A percentile compares a stretch with the other conserved stretches of the same genome.
These are phyloP conservation scores for Campaea margaritaria DNA, from an alignment of 2,888 invertebrate species.

Conservation along the genomic window DNA sequence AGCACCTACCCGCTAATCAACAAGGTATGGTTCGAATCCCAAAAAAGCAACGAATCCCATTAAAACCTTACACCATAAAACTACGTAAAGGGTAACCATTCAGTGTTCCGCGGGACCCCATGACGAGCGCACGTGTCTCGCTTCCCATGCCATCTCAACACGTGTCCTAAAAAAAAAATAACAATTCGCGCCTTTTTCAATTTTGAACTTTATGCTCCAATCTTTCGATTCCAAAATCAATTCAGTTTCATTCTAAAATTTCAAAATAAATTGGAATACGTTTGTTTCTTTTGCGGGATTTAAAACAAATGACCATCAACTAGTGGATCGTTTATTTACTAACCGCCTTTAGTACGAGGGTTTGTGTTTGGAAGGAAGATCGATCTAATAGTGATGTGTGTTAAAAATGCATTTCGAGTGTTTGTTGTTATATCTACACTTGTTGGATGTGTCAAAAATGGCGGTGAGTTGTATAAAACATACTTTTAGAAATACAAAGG, in stretches of 20 bases:
- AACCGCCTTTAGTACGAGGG: background rate
- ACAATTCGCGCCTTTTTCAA: slow-evolving; percentile 35
- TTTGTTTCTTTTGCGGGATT: no score
- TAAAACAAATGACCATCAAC: no score
- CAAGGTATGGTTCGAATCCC: slow-evolving; percentile 9
- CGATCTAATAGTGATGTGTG: slow-evolving; percentile 65
- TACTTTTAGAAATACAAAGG: no score
- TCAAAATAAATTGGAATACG: background rate
- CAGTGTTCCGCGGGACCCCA: slow-evolving; percentile 60
- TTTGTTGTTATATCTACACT: slow-evolving; percentile 55
- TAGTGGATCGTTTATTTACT: no score
- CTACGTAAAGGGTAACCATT: slow-evolving; percentile 38
- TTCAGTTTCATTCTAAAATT: no score
- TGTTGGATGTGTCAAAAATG: slow-evolving; percentile 67
- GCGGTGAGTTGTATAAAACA: no score
- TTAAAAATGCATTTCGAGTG: slow-evolving; percentile 62
- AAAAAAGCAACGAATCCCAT: slow-evolving; percentile 28
- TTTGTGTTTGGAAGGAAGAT: slow-evolving; percentile 19
- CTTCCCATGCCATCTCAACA: slow-evolving; percentile 30
- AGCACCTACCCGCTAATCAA: slow-evolving; percentile 10
- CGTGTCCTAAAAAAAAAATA: slow-evolving; percentile 37
- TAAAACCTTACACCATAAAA: slow-evolving; percentile 24
- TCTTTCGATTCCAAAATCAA: background rate
- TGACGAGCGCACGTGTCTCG: slow-evolving; percentile 50
- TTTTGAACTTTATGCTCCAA: slow-evolving; percentile 24